Base-by-base conservation (phyloP, 2,113 vertebrate genomes). In the Microtus pennsylvanicus region DNA sequence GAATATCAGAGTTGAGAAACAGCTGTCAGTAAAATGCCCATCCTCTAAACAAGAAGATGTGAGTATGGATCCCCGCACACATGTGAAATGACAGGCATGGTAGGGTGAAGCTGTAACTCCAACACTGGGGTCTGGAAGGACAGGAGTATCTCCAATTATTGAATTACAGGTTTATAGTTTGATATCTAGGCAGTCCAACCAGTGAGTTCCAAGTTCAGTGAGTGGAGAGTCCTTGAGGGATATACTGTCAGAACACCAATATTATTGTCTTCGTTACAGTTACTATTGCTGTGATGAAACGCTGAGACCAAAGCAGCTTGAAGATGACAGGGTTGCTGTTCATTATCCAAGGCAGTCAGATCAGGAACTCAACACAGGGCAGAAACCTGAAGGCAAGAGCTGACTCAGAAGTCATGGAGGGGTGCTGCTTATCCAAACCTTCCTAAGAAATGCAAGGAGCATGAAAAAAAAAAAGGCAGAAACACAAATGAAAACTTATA, bases 381-480 rank as follows among this genome's bases (percentile, higher is more conserved):
- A 82, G 22, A 1, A 9, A 38, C 22, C 12, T 61, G n/a, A 58
- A 82, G 35, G 21, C 1, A 58, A 35, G 33, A 81, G 5, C 28
- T 81, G 33, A n/a, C 22, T 35, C 33, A 82, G 52, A 13, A 11
- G 1, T 61, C 35, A 61, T 38, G n/a, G 35, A 61, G n/a, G 12
- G 38, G 7, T 38, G 55, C 21, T 81, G 21, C 5, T 81, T 26
- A 94, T 72, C 93, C 65, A 89, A 89, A 92, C 28, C 17, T 75
- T 77, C 45, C 45, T 81, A 94, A 91, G 80, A 94, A 90, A 94
- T 26, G 75, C 30, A 91, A 93, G 96, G 52, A 55, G 1, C 33
- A 88, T 50, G 63, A 45, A 33, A 76, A 7, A 76, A 7, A 17
- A n/a, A 50, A 77, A 58, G 67, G 76, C 45, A 88, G 30, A 93